phyloP scores from a whole-genome alignment of 2,113 vertebrate genomes.

The Antigone vipio region DNA sequence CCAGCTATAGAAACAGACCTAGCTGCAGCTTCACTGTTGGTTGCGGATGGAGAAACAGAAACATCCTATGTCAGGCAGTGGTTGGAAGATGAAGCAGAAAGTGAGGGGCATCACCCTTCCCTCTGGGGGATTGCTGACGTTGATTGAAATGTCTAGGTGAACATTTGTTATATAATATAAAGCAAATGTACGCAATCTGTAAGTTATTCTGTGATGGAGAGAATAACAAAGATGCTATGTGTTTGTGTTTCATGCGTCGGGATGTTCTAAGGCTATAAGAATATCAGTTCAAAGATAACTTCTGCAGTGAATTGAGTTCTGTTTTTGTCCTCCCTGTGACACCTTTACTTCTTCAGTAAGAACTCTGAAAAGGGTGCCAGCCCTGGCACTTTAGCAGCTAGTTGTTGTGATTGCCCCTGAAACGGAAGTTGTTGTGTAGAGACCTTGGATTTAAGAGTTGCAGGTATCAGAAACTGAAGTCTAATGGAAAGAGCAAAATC shows the following conservation, averaged over 20 bases:
- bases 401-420: not conserved
- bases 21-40: not conserved
- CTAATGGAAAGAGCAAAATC: not conserved
- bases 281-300: not conserved
- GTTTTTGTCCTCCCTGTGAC: not conserved
- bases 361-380: not conserved
- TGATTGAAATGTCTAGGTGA: not conserved
- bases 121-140: not conserved
- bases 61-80: rapidly evolving
- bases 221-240: not conserved
- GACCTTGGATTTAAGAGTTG: not conserved
- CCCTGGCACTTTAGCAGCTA: not conserved
- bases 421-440: not conserved
- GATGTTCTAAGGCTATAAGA: not conserved
- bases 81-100: not conserved
- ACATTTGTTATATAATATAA: not conserved
- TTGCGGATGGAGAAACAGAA: not conserved
- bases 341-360: not conserved
- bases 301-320: not conserved
- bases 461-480: rapidly evolving
- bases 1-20: not conserved
- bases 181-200: not conserved
- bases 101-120: not conserved
- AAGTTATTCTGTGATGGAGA: not conserved
- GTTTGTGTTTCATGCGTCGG: not conserved